Evolutionary conservation across 92 coral and sea anemone genomes (phyloP), one percentile per base, ranked within the genome.

Genomic region (Porites divaricata): DNA sequence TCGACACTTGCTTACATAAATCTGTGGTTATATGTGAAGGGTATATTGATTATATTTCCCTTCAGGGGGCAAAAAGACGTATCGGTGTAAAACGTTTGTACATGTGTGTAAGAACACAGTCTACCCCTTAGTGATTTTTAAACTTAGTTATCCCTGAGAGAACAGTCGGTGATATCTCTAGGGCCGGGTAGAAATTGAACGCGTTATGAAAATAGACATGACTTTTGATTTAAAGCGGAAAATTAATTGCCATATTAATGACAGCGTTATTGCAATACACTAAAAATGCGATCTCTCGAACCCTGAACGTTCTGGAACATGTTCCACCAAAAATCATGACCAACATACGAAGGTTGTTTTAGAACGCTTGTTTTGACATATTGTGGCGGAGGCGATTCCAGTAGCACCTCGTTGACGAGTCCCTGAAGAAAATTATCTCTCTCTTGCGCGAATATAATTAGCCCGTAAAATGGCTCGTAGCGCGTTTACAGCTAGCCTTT

Each of bases 1-100:
- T 82, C 86, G 79, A 28, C 86, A 72, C 86, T 82, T 59, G 28
- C 17, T 41, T 20, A 13, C 70, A 72, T 72, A 72, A 7, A 80
- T 11, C 85, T 56, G 16, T 70, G 41, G 76, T 52, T 70, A 4
- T 63, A 35, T 35, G 17, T 57, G 77, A 49, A 63, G 72, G 7
- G 22, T 49, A 62, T 81, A 35, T 35, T 35, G 45, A 35, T 8
- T 1, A 53, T 54, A 57, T 54, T 67, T 8, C 76, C 53, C 86
- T 15, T 56, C 65, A 50, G 84, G 74, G 83, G 67, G 66, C 26
- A 4, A 6, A 51, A 23, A 68, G 7, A 72, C 48, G 45, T 35
- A 35, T 35, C 45, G 45, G 45, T 35, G 45, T 35, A 35, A 35
- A 35, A 35, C 45, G 45, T 12, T 49, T 26, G 62, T 45, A 67